Evolutionary conservation across 2,113 vertebrate species (phyloP), one percentile per base, ranked within the genome.

Genomic region (Formicarius rufipectus): DNA sequence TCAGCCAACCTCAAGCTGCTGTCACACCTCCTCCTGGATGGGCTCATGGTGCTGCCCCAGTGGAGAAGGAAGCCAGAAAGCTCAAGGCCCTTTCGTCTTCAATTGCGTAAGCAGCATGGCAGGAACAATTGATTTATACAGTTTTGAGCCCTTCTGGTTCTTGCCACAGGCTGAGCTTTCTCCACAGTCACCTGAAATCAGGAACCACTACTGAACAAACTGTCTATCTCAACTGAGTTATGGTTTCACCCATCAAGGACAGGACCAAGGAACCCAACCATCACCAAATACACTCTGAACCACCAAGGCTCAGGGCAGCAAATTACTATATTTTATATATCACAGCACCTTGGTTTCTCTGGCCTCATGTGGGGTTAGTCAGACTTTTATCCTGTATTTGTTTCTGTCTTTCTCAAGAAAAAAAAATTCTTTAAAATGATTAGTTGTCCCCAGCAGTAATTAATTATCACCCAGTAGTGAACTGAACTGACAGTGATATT

Each of bases 401-500:
- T 30, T 39, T 49, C 78, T 56, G 49, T 40, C 76, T 80, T 94
- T 60, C 63, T 39, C 40, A 86, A 64, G 44, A 28, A 84, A 86
- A 42, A 68, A 82, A 86, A 68, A 63, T 14, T 64, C 31, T 72
- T 94, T 79, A 77, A 87, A 89, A 82, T 84, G 9, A 96, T 89
- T 96, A 93, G 95, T 89, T 97, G 83, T 77, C 64, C 88, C 91
- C 82, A 85, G 89, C 63, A 0, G 82, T 96, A 97, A 96, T 96
- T 96, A 96, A 97, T 96, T 94, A 95, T 94, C 67, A 75, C 64
- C 59, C 88, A 96, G 80, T 56, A 96, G 49, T 79, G 90, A 95
- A 85, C 69, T 75, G 95, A 97, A 97, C 83, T 93, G 87, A 96
- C 94, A 88, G 94, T 93, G 94, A 92, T 96, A 96, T 97, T 96